Evolutionary conservation across 2,113 vertebrate species (phyloP).

Genomic region (Sinocyclocheilus anshuiensis): DNA sequence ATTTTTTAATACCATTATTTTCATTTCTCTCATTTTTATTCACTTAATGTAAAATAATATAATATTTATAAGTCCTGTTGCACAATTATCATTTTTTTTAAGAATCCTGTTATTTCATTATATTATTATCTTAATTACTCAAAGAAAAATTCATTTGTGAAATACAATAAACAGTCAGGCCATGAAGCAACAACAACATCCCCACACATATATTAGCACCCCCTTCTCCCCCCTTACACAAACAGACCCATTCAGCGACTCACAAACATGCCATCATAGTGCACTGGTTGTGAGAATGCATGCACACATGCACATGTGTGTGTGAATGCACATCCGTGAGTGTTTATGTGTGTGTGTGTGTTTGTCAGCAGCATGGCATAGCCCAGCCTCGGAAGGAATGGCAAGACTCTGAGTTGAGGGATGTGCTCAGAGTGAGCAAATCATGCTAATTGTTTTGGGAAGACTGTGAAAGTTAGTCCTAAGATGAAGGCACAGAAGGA

Average conservation of each 20-base stretch:
- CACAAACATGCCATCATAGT: conserved; percentile 48
- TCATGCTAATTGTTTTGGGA: conserved; percentile 82
- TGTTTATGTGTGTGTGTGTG: conserved; percentile 53
- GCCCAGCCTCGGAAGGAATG: conserved; percentile 73
- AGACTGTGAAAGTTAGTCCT: conserved; percentile 77
- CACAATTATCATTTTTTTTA: neutral
- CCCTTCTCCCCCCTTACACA: conserved; percentile 50
- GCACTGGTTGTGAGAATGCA: conserved; percentile 46
- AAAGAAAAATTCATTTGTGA: neutral
- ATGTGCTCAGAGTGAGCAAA: conserved; percentile 82
- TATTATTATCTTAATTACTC: neutral
- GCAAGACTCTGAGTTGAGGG: conserved; percentile 79
- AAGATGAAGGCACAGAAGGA: conserved; percentile 85
- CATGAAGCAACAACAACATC: neutral
- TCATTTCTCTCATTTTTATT: neutral
- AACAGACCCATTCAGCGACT: conserved; percentile 50
- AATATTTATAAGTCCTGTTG: neutral
- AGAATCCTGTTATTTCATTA: neutral
- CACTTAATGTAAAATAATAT: neutral
- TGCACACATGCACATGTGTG: conserved; percentile 51
- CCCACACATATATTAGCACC: conserved; percentile 16
- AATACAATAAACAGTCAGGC: conserved; percentile 25
- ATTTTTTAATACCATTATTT: neutral
- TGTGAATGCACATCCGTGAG: conserved; percentile 47
- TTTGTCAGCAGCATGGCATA: conserved; percentile 77